These are phyloP conservation scores for Columba guinea DNA, from an alignment of 2,797 vertebrate genomes.

Conservation along the genomic window DNA sequence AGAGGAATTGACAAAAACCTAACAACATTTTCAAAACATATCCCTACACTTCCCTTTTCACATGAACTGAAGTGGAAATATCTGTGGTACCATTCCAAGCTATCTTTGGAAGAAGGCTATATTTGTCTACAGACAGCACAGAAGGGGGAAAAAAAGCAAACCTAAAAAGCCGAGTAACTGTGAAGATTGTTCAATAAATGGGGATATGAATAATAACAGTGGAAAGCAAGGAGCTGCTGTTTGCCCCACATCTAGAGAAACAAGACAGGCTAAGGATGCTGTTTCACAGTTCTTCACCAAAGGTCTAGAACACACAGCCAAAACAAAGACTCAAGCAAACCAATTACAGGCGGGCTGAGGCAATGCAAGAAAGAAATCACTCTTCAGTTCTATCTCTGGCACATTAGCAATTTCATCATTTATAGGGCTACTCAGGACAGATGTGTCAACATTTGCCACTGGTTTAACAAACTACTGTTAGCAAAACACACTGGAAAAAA, in stretches of 20 bases:
- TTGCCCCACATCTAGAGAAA: not conserved
- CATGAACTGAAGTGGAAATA: constrained; percentile 26
- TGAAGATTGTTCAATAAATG: not conserved
- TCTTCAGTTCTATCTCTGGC: not conserved
- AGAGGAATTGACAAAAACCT: not conserved
- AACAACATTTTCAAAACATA: not conserved
- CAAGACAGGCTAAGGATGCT: not conserved
- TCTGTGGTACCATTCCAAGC: not conserved
- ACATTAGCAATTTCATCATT: not conserved
- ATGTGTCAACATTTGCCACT: not conserved
- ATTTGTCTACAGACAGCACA: not conserved
- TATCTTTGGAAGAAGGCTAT: constrained; percentile 15
- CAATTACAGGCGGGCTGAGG: not conserved
- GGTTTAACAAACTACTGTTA: not conserved
- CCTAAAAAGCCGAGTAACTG: not conserved
- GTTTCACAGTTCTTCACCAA: not conserved
- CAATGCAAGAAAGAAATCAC: not conserved
- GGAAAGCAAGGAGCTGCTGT: not conserved
- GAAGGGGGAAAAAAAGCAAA: not conserved
- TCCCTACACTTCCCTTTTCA: not conserved
- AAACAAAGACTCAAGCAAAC: not conserved
- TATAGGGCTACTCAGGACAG: not conserved
- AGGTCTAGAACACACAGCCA: not conserved
- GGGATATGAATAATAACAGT: not conserved
- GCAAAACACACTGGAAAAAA: not conserved